phyloP scores from a whole-genome alignment of 2,888 invertebrate genomes.

The Dolomedes plantarius region DNA sequence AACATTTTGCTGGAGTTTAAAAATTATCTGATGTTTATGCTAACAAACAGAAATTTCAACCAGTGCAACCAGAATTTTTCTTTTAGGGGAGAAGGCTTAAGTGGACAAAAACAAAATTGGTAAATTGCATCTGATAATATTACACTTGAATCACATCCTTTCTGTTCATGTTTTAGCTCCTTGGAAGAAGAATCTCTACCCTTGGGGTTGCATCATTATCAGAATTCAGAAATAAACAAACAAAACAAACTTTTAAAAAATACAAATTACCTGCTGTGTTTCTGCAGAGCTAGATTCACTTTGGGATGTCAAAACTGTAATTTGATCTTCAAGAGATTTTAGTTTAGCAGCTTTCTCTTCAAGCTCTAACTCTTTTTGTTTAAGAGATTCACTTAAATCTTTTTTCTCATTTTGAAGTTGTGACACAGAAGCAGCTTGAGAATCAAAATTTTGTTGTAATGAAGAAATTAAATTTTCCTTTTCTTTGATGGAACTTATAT shows the following conservation, averaged over 20 bases:
- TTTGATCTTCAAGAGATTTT: neutral
- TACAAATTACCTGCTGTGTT: neutral
- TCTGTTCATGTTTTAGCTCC: too few relatives aligned
- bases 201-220: too few relatives aligned
- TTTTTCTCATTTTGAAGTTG: constrained; percentile 26
- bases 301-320: neutral
- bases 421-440: constrained; percentile 19
- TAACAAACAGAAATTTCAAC: too few relatives aligned
- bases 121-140: too few relatives aligned
- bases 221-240: neutral
- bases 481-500: constrained; percentile 26
- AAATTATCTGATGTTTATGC: too few relatives aligned
- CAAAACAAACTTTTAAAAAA: neutral
- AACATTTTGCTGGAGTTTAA: too few relatives aligned
- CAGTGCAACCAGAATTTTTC: too few relatives aligned
- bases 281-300: neutral
- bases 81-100: too few relatives aligned
- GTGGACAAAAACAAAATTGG: too few relatives aligned
- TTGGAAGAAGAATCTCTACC: too few relatives aligned
- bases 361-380: constrained; percentile 17
- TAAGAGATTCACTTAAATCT: constrained; percentile 29
- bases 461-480: constrained; percentile 28
- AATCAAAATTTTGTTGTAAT: constrained; percentile 28
- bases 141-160: too few relatives aligned
- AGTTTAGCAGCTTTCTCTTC: neutral